These are phyloP conservation scores for Dione juno DNA, from an alignment of 2,888 invertebrate genomes.

Conservation along the genomic window DNA sequence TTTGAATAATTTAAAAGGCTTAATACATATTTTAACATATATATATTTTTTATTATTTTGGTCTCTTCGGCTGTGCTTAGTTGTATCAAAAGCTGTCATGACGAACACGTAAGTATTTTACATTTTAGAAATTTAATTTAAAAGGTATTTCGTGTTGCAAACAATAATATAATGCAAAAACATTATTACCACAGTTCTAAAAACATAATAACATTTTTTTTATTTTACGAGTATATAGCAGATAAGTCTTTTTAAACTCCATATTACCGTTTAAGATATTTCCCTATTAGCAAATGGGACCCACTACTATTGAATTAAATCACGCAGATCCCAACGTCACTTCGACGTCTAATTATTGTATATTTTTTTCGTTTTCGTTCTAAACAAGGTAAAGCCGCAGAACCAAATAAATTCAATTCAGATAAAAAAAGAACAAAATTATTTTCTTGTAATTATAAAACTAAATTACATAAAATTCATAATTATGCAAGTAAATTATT, in stretches of 20 bases:
- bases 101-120: constrained; percentile 61
- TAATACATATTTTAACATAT: constrained; percentile 26
- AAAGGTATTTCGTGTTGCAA: constrained; percentile 13
- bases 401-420: too few species aligned
- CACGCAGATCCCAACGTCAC: background rate
- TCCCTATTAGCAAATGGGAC: too few species aligned
- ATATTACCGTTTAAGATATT: too few species aligned
- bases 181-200: too few species aligned
- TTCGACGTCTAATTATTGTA: too few species aligned
- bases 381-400: background rate
- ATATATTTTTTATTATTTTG: constrained; percentile 45
- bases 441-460: constrained; percentile 3
- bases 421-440: too few species aligned
- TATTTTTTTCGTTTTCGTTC: too few species aligned
- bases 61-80: constrained; percentile 52
- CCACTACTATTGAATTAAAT: background rate
- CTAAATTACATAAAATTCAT: background rate
- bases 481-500: background rate
- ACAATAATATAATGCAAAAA: background rate
- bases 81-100: constrained; percentile 57
- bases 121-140: constrained; percentile 42
- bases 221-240: too few species aligned
- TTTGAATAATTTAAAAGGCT: constrained; percentile 10
- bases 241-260: too few species aligned
- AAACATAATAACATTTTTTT: too few species aligned